phyloP scores from a whole-genome alignment of 2,797 vertebrate genomes.

The Labeo calbasu region DNA sequence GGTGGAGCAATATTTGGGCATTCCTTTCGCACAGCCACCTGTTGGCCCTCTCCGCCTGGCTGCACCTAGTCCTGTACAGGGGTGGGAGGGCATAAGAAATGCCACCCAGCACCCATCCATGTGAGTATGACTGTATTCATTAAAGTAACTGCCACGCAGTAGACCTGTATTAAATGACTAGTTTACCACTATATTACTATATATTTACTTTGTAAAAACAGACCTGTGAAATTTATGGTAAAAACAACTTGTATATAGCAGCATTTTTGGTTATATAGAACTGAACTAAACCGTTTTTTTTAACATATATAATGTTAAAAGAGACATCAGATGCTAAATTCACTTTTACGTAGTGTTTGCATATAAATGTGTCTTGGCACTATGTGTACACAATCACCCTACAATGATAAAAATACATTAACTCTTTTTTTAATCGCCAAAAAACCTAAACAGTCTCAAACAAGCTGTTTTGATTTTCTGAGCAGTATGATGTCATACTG shows the following conservation, averaged over 20 bases:
- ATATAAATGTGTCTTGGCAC: too few relatives aligned
- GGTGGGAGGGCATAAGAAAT: conserved; percentile 74
- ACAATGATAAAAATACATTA: too few relatives aligned
- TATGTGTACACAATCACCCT: too few relatives aligned
- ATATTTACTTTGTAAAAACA: not conserved
- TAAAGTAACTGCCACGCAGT: not conserved
- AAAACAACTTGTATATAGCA: not conserved
- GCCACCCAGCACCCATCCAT: conserved; percentile 72
- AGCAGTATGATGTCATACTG: too few relatives aligned
- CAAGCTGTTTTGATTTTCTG: too few relatives aligned
- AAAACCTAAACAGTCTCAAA: too few relatives aligned
- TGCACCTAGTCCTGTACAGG: conserved; percentile 68
- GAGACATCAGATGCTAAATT: too few relatives aligned
- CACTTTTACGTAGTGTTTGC: too few relatives aligned
- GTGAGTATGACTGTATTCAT: conserved; percentile 60
- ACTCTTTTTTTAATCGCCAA: too few relatives aligned
- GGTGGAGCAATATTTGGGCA: conserved; percentile 72
- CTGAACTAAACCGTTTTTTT: not conserved
- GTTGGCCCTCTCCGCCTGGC: conserved; percentile 73
- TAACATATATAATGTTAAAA: not conserved
- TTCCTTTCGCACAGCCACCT: conserved; percentile 79
- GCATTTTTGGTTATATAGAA: not conserved
- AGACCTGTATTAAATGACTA: not conserved
- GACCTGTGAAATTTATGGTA: not conserved
- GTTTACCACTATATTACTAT: not conserved